Base-by-base conservation (phyloP, 1,140 invertebrate species). In the Drosophila orena region DNA sequence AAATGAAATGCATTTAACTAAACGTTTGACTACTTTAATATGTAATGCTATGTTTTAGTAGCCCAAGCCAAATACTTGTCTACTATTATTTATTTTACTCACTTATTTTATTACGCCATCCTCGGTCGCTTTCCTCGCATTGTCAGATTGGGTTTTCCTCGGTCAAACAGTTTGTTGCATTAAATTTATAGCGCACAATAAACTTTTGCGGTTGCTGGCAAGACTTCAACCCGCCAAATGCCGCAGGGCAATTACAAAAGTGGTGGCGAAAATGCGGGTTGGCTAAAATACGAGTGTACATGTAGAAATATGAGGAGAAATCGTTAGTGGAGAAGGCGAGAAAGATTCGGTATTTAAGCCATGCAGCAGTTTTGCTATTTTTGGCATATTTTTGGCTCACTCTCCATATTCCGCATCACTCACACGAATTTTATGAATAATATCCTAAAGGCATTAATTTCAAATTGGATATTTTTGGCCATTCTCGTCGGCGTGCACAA, bases 391-490 rank as follows among this genome's bases (percentile, higher is more conserved):
- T 65, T 37, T n/a, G 42, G n/a, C 20, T 14, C 42, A 20, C 12
- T 24, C 37, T 54, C 38, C 37, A 49, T 30, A 43, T 72, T 17
- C 64, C 54, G 62, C 47, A 61, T 56, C 49, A 55, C 53, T 60
- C 50, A 62, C 62, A 88, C 24, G 79, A 80, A 65, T 77, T 89
- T 84, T 89, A 89, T 89, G 84, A 89, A 89, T 89, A 89, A 89
- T 89, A 89, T 89, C 84, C 84, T 89, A 38, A 72, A 78, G 84
- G 84, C 84, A 89, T 89, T 89, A 89, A 89, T 89, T 89, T 89
- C 73, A 89, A 89, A 89, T 89, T 89, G 72, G 77, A 84, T 89
- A 89, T 89, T 89, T 81, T 89, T 80, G 84, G 30, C 84, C 84
- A 89, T 89, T 89, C 77, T 57, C 46, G 84, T 70, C 76, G 75